Conservation (phyloP, 2,113 vertebrate genomes). For the Ondatra zibethicus region DNA sequence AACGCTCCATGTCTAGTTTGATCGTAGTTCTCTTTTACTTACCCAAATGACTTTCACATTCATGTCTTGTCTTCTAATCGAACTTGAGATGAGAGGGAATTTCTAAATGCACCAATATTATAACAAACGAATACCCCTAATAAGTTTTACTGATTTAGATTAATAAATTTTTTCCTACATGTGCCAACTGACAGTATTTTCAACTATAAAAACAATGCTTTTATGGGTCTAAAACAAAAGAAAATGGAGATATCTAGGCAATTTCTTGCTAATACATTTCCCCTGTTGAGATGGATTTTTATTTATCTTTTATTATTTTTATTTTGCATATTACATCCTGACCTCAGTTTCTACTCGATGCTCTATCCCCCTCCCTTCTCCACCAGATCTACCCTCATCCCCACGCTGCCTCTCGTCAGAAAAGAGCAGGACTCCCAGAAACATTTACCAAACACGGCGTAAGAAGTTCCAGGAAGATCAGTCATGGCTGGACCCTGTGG, state of each 20-base stretch:
- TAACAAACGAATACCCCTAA: not conserved
- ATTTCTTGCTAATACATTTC: not conserved
- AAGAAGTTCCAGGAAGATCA: too few species aligned
- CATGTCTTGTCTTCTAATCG: not conserved
- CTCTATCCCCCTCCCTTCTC: not conserved
- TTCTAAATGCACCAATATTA: not conserved
- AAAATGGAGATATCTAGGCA: not conserved
- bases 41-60: not conserved
- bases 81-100: not conserved
- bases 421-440: too few species aligned
- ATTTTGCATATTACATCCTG: not conserved
- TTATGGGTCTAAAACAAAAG: not conserved
- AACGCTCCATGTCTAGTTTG: too few species aligned
- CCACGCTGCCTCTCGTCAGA: too few species aligned
- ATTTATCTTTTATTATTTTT: not conserved
- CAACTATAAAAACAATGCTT: not conserved
- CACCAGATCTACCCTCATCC: too few species aligned
- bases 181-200: not conserved
- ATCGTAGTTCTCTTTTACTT: not conserved
- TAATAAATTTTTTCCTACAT: not conserved
- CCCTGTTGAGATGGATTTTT: not conserved
- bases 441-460: too few species aligned
- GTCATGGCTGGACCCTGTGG: too few species aligned
- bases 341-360: not conserved
- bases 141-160: not conserved